Base-by-base conservation (phyloP, 2,113 vertebrate species). In the Pithys albifrons region DNA sequence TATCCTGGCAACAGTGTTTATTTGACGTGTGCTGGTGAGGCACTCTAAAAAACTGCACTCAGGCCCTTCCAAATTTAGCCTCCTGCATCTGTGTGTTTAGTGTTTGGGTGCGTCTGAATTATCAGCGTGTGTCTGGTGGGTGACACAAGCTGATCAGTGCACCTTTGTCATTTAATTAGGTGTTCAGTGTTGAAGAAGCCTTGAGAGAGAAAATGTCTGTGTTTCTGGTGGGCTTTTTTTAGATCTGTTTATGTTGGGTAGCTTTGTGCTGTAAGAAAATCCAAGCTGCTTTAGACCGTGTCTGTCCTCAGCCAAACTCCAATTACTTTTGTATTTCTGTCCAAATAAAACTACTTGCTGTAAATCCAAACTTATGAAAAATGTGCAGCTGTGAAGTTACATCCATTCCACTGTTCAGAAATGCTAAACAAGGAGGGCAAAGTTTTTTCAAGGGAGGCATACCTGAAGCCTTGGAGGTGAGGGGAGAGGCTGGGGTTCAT, bases 271-370 rank as follows among this genome's bases (percentile, higher is more conserved):
- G 28, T 49, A 75, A 91, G 91, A 95, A 96, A 91, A 94, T 83
- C 70, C 79, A 71, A 95, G 64, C 66, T 0, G 0, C 55, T 78
- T 83, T 48, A 85, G 76, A 74, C 71, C 2, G 1, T 3, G 5
- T 41, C 72, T 80, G 62, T 84, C 37, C 70, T 66, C 92, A 96
- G 96, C 91, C 95, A 94, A 93, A 73, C 12, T 22, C 62, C 71
- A 84, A 76, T 73, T 79, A 93, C 74, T 95, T 96, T 90, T 85
- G 66, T 95, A 57, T 89, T 96, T 86, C 66, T 94, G 79, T 96
- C 85, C 85, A 92, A 92, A 87, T 88, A 78, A 89, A 97, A 86
- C 82, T 64, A 58, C 61, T 87, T 57, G 41, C 85, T 0, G 0
- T 93, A 45, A 91, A 73, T 83, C 48, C 93, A 78, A 83, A 88